Evolutionary conservation across 2,113 vertebrate genomes (phyloP), one percentile per base, ranked within the genome.

Genomic region (Recurvirostra avosetta): DNA sequence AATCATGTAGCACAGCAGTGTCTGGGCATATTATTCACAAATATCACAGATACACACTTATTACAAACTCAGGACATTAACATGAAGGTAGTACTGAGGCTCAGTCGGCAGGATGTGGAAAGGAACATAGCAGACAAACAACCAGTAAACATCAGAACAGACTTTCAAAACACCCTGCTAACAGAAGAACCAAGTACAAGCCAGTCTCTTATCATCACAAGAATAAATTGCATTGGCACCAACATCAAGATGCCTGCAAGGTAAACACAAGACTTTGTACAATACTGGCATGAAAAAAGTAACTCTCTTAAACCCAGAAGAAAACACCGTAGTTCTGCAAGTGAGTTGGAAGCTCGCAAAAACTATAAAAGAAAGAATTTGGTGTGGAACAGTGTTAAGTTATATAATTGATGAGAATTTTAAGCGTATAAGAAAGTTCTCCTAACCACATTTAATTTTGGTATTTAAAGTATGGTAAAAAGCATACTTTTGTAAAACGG

Each of bases 221-320:
- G 94, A 96, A 94, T 94, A 96, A 95, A 96, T 97, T 97, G 89
- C 91, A 80, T 95, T 97, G 89, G 91, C 92, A 96, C 87, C 87
- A 95, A 94, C 95, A 91, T 97, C 92, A 96, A 96, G 93, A 94
- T 95, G 95, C 91, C 94, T 96, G 86, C 84, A 94, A 97, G 93
- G 91, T 95, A 95, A 94, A 96, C 96, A 91, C 77, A 90, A 97
- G 91, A 92, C 95, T 95, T 95, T 82, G 74, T 97, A 96, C 77
- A 95, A 91, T 67, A 95, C 81, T 97, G 91, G 87, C 94, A 96
- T 70, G 78, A 86, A 96, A 93, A 95, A 94, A 92, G 77, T 85
- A 86, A 85, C 80, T 93, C 59, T 76, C 79, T 93, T 75, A 95
- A 92, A 94, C 29, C 21, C 80, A 94, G 91, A 94, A 94, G 68